Evolutionary conservation across 2,797 vertebrate genomes (phyloP), one percentile per base, ranked within the genome.

Genomic region (Schizopygopsis malacanthus): DNA sequence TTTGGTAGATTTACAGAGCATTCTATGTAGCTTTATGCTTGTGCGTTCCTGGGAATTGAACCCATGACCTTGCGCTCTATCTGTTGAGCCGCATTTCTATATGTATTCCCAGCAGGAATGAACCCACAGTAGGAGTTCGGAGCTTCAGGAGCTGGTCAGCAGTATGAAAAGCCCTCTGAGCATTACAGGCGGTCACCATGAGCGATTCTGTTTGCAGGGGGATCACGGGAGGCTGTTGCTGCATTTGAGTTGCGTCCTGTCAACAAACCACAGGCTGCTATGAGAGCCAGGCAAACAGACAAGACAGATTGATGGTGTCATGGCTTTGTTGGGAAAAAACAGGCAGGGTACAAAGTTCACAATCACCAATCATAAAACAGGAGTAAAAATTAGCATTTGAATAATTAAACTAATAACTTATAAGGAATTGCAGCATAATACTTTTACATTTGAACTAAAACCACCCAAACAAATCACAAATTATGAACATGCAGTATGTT

Each of bases 201-300:
- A 76, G 37, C 54, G n/a, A 61, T 54, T 18, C 16, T 85, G 79
- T 85, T 85, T 87, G 52, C 37, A 50, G 39, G 71, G 45, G 78
- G 79, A 85, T 85, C 59, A 75, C 81, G 84, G 70, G 79, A 81
- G 52, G 54, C 84, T 67, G 84, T 72, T 67, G 43, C 56, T 52
- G 69, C 84, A 75, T 81, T 85, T 73, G 71, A 52, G 77, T 52
- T 73, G 54, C 4, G 33, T 75, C 78, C 69, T 80, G 70, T 85
- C 84, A 81, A 85, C 84, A 85, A 81, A 85, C 78, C 70, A 20
- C 84, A 81, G 79, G 56, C 78, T 75, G 33, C 59, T 81, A 12
- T 43, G n/a, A 65, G 59, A 81, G 70, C 43, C 77, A 65, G 22
- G 54, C 70, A 81, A 85, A 85, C 78, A 79, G 63, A 85, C 63